Base-by-base conservation (phyloP, 1,140 invertebrate genomes). In the Drosophila mayri region DNA sequence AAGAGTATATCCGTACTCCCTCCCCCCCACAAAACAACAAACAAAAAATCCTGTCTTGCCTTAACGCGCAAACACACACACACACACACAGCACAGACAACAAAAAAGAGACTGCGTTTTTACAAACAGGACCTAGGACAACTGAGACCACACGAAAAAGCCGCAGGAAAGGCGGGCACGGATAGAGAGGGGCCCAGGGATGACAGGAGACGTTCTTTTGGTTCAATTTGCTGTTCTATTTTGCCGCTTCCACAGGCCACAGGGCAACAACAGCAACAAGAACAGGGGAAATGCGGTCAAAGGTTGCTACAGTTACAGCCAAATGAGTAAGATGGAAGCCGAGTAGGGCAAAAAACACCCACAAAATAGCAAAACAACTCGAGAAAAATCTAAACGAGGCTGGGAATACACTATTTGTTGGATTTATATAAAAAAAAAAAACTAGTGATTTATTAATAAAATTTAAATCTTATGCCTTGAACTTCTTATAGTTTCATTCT, bases 261-360 rank as follows among this genome's bases (percentile, higher is more conserved):
- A 74, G 58, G 66, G 70, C 46, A 78, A 49, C 79, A 81, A 40
- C 44, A 43, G 20, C 54, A 68, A 32, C 14, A 47, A 22, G 12
- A 61, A 12, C 46, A 52, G 47, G 25, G 47, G 28, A 78, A 63
- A 71, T 35, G 50, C 66, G 77, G 77, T 64, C 65, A 71, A 76
- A 76, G 80, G 80, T 71, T 84, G 81, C 72, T 55, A 80, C 65
- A 81, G 71, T 68, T 77, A 77, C 74, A 55, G 49, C 49, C 74
- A 79, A 62, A 77, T 72, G 66, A 72, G 68, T 59, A 72, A 72
- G 66, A 70, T 67, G 66, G 47, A 50, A 55, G 35, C 5, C 40
- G 32, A 35, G 43, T 20, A 35, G 20, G 18, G 28, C 38, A 44
- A 41, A 16, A 20, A 16, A 20, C n/a, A 44, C 35, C 55, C 47